Evolutionary conservation across 2,888 invertebrate species (phyloP).

Genomic region (Dicyrtoma fusca): DNA sequence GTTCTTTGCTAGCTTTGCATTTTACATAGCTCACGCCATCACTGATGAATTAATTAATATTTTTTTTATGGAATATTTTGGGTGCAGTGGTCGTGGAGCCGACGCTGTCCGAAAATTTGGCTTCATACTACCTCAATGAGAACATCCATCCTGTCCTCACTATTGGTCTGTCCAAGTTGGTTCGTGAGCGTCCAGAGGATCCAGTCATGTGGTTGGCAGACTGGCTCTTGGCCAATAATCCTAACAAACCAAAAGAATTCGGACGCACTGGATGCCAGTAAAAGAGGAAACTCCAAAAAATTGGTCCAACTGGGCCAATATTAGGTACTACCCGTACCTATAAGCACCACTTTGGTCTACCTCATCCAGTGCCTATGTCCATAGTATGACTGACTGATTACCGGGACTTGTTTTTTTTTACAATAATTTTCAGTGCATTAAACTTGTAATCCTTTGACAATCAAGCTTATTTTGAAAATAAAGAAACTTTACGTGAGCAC

Average conservation of each 20-base stretch:
- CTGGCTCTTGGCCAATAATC: constrained; percentile 74
- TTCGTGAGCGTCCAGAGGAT: constrained; percentile 58
- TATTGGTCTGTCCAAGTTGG: constrained; percentile 59
- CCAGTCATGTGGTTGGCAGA: constrained; percentile 60
- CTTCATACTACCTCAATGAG: constrained; percentile 72
- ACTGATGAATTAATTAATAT: neutral
- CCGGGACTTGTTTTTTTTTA: no score
- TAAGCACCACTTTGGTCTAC: no score
- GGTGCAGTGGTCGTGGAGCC: constrained; percentile 78
- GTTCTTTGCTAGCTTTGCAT: neutral
- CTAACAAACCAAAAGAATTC: constrained; percentile 68
- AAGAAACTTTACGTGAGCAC: no score
- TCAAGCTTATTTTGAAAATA: no score
- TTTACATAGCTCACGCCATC: constrained; percentile 1
- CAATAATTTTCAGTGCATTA: no score
- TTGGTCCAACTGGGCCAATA: no score
- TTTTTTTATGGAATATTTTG: neutral
- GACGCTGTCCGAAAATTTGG: constrained; percentile 66
- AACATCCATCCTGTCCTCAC: constrained; percentile 69
- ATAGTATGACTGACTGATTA: no score
- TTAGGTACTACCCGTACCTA: no score
- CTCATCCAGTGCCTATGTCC: no score
- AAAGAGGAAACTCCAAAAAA: no score
- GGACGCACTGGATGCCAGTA: constrained; percentile 10
- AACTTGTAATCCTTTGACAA: no score